Conservation (phyloP, 2,113 vertebrate species). For the Chiloscyllium plagiosum region DNA sequence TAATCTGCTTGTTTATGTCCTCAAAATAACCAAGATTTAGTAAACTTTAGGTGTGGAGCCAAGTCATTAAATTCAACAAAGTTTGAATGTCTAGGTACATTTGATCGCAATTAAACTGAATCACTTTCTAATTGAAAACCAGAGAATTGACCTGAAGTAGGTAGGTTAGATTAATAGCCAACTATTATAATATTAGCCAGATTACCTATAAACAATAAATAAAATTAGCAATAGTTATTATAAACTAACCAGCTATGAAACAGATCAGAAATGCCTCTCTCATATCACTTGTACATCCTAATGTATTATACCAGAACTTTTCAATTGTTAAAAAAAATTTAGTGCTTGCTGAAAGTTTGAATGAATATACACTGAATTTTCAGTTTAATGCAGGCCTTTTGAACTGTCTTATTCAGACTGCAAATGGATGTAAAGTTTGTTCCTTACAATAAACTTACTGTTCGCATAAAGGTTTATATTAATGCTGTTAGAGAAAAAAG, state of each 20-base stretch:
- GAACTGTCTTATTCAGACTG: neutral
- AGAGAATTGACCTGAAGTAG: neutral
- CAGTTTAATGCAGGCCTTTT: neutral
- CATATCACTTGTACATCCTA: neutral
- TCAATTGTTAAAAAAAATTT: neutral
- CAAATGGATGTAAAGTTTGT: neutral
- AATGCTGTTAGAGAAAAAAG: neutral
- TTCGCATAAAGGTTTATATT: neutral
- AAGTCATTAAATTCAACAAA: neutral
- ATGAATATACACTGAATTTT: conserved; percentile 4
- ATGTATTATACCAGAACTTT: neutral
- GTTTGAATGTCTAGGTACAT: neutral
- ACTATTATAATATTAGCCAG: neutral
- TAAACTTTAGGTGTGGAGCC: neutral
- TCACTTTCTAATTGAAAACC: neutral
- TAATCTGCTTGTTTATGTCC: neutral
- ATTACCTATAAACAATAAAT: neutral
- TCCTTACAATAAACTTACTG: neutral
- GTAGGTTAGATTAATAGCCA: neutral
- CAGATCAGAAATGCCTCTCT: no score
- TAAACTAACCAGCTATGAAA: neutral
- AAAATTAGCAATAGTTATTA: neutral
- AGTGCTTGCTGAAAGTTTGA: neutral
- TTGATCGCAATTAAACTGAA: neutral
- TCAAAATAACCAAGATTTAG: neutral